phyloP scores from a whole-genome alignment of 2,113 vertebrate species.

The Edolisoma coerulescens region DNA sequence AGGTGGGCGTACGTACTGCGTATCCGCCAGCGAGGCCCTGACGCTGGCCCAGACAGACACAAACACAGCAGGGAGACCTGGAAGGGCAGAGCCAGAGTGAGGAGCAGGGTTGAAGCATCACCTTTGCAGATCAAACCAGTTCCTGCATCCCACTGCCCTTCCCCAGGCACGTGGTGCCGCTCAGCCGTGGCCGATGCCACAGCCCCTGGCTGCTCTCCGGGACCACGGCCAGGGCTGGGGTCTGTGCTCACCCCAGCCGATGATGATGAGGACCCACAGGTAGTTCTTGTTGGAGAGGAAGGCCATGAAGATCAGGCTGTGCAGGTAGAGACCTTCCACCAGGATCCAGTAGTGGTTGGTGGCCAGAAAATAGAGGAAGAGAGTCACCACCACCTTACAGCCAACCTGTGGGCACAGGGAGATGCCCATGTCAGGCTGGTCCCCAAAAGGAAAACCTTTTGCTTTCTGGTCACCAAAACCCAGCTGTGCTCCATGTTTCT shows the following conservation, averaged over 20 bases:
- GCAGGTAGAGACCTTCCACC: constrained; percentile 90
- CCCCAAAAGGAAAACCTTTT: not conserved
- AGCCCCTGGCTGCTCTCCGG: not conserved
- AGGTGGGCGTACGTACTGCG: constrained; percentile 81
- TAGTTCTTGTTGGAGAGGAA: constrained; percentile 89
- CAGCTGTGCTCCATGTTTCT: not conserved
- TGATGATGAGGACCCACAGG: constrained; percentile 87
- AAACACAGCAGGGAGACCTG: constrained; percentile 90
- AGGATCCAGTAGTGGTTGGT: constrained; percentile 95
- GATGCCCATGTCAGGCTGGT: not conserved
- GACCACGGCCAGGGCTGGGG: not conserved
- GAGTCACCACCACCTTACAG: constrained; percentile 87
- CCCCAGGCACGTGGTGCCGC: fast-evolving
- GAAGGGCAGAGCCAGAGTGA: not conserved
- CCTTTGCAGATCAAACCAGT: not conserved
- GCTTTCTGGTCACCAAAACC: not conserved
- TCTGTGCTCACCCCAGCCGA: constrained; percentile 84
- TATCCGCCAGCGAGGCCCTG: constrained; percentile 90
- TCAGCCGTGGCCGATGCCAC: not conserved
- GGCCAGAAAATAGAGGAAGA: constrained; percentile 91
- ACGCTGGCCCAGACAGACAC: constrained; percentile 91
- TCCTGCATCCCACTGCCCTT: not conserved
- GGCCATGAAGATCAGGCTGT: constrained; percentile 93
- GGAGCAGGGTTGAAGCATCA: not conserved
- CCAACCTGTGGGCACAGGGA: constrained; percentile 71